A percentile compares a stretch with the other conserved stretches of the same genome.
phyloP scores from a whole-genome alignment of 2,113 vertebrate genomes.

The Plotosus lineatus region DNA sequence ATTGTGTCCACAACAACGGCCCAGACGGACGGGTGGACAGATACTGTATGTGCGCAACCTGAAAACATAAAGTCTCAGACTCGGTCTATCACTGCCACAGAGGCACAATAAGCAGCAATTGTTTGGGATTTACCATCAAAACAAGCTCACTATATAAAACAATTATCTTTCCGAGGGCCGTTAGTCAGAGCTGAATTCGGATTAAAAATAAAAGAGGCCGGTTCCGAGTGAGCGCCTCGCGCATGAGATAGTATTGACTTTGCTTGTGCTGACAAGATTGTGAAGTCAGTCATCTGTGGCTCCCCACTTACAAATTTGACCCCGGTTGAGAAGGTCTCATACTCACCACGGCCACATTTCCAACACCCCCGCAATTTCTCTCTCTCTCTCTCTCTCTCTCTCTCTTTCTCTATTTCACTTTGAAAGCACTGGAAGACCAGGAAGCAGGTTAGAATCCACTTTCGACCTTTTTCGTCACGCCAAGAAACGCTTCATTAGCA shows the following conservation, averaged over 20 bases:
- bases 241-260: constrained; percentile 53
- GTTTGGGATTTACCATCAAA: neutral
- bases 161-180: neutral
- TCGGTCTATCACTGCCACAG: too few species aligned
- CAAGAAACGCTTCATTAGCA: constrained; percentile 58
- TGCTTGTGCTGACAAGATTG: constrained; percentile 62
- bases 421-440: constrained; percentile 51
- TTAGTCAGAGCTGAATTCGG: neutral
- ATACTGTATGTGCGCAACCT: too few species aligned
- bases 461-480: constrained; percentile 54
- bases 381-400: neutral
- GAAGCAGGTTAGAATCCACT: constrained; percentile 52
- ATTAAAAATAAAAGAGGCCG: neutral
- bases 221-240: constrained; percentile 22
- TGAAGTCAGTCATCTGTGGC: constrained; percentile 66
- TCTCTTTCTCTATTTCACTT: neutral
- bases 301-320: constrained; percentile 23
- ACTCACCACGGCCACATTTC: constrained; percentile 48
- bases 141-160: neutral
- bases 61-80: too few species aligned
- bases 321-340: constrained; percentile 37
- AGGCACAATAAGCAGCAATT: too few species aligned
- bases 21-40: too few species aligned
- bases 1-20: too few species aligned
- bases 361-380: too few species aligned